These are phyloP conservation scores for Phalacrocorax carbo DNA, from an alignment of 2,113 vertebrate species.

Conservation along the genomic window DNA sequence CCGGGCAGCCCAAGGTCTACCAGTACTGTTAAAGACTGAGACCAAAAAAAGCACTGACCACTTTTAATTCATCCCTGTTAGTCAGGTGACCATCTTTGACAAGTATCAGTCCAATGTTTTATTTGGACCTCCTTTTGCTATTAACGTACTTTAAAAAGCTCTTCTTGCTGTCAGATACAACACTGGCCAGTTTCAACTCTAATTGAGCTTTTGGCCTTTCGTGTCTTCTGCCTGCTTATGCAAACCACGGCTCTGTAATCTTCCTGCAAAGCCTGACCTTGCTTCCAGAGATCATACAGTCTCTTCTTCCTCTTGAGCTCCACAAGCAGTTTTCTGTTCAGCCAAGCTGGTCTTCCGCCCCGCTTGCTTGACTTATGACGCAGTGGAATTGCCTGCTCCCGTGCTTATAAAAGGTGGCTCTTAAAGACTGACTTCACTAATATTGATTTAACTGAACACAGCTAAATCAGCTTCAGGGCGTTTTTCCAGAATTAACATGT, in stretches of 20 bases:
- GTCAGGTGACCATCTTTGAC: not conserved
- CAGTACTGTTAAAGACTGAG: not conserved
- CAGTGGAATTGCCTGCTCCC: not conserved
- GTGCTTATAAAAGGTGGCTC: not conserved
- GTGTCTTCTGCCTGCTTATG: not conserved
- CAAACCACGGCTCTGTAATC: not conserved
- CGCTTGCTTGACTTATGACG: fast-evolving
- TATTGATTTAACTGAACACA: not conserved
- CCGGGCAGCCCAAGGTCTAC: not conserved
- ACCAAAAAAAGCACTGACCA: not conserved
- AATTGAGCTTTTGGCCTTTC: not conserved
- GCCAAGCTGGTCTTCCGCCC: not conserved
- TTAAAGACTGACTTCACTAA: not conserved
- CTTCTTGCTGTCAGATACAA: not conserved
- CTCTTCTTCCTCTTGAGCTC: not conserved
- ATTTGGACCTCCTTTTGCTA: not conserved
- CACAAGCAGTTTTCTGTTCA: not conserved
- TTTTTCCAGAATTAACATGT: not conserved
- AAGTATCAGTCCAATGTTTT: not conserved
- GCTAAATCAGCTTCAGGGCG: not conserved
- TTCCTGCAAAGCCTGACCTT: not conserved
- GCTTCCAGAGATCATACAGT: not conserved
- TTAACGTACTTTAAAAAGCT: not conserved
- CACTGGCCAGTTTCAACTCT: not conserved
- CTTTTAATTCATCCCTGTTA: not conserved